Evolutionary conservation across 2,888 invertebrate genomes (phyloP), one percentile per base, ranked within the genome.

Genomic region (Leptogaster cylindrica): DNA sequence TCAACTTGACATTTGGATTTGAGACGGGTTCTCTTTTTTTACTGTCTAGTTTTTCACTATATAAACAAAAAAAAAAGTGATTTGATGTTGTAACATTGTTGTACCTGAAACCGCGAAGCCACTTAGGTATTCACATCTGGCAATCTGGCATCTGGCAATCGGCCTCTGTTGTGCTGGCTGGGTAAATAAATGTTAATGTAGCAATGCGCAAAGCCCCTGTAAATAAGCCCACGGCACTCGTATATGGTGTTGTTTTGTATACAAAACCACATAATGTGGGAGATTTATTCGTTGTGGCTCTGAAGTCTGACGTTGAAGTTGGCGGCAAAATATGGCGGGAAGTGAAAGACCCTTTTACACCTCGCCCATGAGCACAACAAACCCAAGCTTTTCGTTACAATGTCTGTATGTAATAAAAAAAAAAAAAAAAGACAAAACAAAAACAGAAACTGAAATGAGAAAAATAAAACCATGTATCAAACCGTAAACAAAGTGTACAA

Each of bases 261-360:
- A 48, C 48, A 48, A 6, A 1, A 1, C 31, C 31, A 41, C 16
- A 41, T 14, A 14, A 41, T 3, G 10, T 41, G 10, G 16, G 14
- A 44, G 33, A 58, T 58, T 48, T 36, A 31, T 44, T 66, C 58
- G 48, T 48, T 48, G 58, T 41, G 41, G 46, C 66, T 48, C 27
- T 48, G n/a, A n/a, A n/a, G n/a, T n/a, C n/a, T n/a, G 58, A 58
- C 51, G 52, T 51, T 27, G 16, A 48, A 48, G 48, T 48, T 48
- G 48, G 48, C 48, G 48, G 48, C 48, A 48, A 48, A 48, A 48
- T 48, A 25, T 48, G 48, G 48, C 48, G 48, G 48, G 48, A 48
- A 48, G n/a, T 46, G 16, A 41, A 14, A 31, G 46, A 23, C 46
- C 55, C 44, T 55, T 58, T 44, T 28, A 44, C 52, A 46, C 39